phyloP scores from a whole-genome alignment of 1,140 invertebrate species.

The Magallana gigas region DNA sequence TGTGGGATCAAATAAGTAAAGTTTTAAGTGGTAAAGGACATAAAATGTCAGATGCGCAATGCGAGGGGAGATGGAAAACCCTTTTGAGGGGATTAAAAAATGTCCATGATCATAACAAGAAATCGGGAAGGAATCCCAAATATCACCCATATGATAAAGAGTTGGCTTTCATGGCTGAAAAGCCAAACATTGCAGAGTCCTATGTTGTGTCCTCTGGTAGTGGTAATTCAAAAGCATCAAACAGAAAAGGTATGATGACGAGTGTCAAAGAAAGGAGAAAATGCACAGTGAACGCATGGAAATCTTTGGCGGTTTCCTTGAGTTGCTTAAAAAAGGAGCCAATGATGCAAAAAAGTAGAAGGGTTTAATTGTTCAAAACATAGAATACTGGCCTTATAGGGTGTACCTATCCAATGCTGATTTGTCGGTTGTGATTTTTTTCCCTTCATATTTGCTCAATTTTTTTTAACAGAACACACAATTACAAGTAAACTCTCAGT shows the following conservation, averaged over 20 bases:
- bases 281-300: not conserved
- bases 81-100: no score
- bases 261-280: constrained; percentile 5
- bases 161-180: no score
- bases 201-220: no score
- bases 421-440: not conserved
- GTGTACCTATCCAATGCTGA: not conserved
- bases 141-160: no score
- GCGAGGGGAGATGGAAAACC: no score
- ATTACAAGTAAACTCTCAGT: not conserved
- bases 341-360: not conserved
- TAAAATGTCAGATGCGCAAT: no score
- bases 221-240: not conserved
- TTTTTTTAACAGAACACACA: not conserved
- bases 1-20: no score
- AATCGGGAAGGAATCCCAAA: no score
- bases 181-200: no score
- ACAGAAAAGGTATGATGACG: no score
- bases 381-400: not conserved
- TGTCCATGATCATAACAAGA: no score
- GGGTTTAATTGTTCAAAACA: not conserved
- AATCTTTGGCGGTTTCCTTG: not conserved
- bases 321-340: constrained; percentile 5
- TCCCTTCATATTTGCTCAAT: not conserved
- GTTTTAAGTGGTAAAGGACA: no score